These are phyloP conservation scores for Tromatobia lineatoria DNA, from an alignment of 2,888 invertebrate genomes.

Conservation along the genomic window DNA sequence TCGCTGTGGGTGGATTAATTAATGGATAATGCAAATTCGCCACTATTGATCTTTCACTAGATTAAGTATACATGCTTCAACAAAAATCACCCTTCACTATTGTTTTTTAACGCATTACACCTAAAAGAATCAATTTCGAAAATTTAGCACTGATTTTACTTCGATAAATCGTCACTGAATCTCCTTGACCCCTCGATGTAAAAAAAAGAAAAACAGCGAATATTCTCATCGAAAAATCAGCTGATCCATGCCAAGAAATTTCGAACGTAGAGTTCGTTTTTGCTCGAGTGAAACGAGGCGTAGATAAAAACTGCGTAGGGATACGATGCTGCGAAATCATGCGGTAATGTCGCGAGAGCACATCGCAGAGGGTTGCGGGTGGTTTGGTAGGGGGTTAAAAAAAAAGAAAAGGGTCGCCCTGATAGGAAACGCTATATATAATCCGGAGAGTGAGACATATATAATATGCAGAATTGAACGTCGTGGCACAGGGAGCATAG, in stretches of 20 bases:
- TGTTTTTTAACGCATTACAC: too few species aligned
- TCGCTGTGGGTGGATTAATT: too few species aligned
- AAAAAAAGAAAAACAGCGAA: neutral
- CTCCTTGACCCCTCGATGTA: too few species aligned
- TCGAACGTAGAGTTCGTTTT: constrained; percentile 12
- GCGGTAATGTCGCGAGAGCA: constrained; percentile 67
- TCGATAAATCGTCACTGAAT: too few species aligned
- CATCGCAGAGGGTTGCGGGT: constrained; percentile 58
- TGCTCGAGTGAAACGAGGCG: constrained; percentile 59
- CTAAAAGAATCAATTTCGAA: too few species aligned
- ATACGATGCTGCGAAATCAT: constrained; percentile 58
- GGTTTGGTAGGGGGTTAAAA: constrained; percentile 57
- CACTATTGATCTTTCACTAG: too few species aligned
- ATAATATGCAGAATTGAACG: constrained; percentile 57
- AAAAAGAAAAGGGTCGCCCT: constrained; percentile 57
- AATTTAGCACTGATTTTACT: too few species aligned
- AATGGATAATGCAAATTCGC: too few species aligned
- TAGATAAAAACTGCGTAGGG: constrained; percentile 40
- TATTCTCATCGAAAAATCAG: neutral
- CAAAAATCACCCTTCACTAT: too few species aligned
- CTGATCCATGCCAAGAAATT: neutral
- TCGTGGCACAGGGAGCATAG: constrained; percentile 41
- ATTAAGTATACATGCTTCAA: too few species aligned
- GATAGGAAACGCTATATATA: constrained; percentile 58
- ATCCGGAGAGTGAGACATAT: constrained; percentile 35